phyloP scores from a whole-genome alignment of 2,888 invertebrate species.

The Spisula solida region DNA sequence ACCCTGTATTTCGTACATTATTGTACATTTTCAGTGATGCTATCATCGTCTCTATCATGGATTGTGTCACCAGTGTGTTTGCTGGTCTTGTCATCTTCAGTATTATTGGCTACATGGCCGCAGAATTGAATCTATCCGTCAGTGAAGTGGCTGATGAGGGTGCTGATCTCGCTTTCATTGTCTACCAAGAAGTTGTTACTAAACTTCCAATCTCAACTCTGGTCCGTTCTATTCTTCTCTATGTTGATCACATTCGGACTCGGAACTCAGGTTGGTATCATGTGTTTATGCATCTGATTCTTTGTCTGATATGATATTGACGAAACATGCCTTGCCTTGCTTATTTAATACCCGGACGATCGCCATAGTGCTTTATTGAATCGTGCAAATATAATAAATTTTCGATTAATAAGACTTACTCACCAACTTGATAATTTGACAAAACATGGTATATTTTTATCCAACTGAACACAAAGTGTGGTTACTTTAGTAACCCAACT shows the following conservation, averaged over 20 bases:
- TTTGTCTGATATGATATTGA: not conserved
- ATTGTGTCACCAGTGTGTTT: slow-evolving; percentile 85
- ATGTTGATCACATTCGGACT: slow-evolving; percentile 85
- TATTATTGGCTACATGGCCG: slow-evolving; percentile 86
- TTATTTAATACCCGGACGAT: too few species aligned
- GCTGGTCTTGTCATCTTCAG: slow-evolving; percentile 86
- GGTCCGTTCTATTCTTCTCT: slow-evolving; percentile 85
- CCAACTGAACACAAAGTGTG: too few species aligned
- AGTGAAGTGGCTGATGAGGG: slow-evolving; percentile 84
- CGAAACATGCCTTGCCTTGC: not conserved
- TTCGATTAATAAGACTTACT: too few species aligned
- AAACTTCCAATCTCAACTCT: slow-evolving; percentile 83
- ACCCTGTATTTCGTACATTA: not conserved
- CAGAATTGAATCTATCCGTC: slow-evolving; percentile 79
- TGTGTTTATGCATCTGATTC: not conserved
- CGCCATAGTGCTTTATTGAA: too few species aligned
- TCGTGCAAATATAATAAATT: too few species aligned
- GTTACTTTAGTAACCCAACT: too few species aligned
- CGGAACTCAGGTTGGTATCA: slow-evolving; percentile 81
- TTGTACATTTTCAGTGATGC: slow-evolving; percentile 80
- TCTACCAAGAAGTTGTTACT: slow-evolving; percentile 85
- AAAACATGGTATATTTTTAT: too few species aligned
- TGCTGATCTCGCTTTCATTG: slow-evolving; percentile 84
- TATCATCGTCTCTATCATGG: slow-evolving; percentile 83
- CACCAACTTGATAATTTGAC: too few species aligned